Conservation (phyloP, 2,888 invertebrate genomes). For the Lasioglossum morio region DNA sequence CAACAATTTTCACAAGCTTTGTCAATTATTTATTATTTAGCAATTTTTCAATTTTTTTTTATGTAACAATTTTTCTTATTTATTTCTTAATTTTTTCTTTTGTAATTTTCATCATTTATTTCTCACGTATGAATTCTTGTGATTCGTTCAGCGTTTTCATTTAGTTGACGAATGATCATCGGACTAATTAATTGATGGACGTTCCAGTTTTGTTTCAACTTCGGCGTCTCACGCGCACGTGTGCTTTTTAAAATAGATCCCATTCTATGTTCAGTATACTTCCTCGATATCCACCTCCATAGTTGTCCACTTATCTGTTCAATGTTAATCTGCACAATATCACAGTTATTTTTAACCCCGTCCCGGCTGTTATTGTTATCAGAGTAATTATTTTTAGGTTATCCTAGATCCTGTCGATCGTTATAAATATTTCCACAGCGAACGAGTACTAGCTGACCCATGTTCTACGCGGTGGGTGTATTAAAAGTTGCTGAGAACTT, state of each 20-base stretch:
- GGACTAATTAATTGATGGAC: background rate
- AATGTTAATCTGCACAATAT: background rate
- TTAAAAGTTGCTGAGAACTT: background rate
- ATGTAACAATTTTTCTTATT: background rate
- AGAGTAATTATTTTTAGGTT: background rate
- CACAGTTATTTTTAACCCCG: background rate
- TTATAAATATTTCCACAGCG: background rate
- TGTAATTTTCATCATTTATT: background rate
- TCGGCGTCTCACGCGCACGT: background rate
- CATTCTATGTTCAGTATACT: background rate
- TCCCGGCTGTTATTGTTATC: background rate
- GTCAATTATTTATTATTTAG: background rate
- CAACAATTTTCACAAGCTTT: background rate
- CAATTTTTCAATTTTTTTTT: background rate
- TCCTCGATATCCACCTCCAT: background rate
- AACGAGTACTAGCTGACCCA: background rate
- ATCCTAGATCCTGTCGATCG: background rate
- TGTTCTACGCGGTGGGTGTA: background rate
- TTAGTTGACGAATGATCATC: background rate
- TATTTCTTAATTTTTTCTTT: background rate
- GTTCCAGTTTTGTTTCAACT: background rate
- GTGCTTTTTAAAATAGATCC: constrained; percentile 6
- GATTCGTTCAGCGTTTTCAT: background rate
- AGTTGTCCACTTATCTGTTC: background rate
- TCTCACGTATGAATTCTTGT: background rate